Evolutionary conservation across 2,888 invertebrate species (phyloP).

Genomic region (Yponomeuta cagnagella): DNA sequence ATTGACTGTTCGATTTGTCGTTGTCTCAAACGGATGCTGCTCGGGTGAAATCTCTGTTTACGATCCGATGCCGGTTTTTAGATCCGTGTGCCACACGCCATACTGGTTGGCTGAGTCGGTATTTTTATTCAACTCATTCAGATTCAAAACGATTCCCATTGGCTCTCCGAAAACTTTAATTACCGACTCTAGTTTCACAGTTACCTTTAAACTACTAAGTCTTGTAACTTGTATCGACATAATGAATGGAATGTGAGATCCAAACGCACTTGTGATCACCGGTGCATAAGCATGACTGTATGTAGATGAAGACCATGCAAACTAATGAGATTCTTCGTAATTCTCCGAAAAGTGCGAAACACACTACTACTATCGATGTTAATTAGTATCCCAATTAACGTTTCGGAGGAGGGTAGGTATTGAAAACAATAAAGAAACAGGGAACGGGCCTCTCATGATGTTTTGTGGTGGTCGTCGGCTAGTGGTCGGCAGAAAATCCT

Average conservation of each 20-base stretch:
- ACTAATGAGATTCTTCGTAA: neutral
- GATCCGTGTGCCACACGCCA: conserved; percentile 16
- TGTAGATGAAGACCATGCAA: neutral
- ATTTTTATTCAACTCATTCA: conserved; percentile 8
- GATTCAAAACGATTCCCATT: neutral
- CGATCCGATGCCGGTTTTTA: conserved; percentile 26
- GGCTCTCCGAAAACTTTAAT: neutral
- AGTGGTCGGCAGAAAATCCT: too few species aligned
- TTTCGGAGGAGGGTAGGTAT: neutral
- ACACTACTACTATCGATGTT: neutral
- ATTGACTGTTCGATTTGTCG: neutral
- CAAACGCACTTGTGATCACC: neutral
- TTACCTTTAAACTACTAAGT: too few species aligned
- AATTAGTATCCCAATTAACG: neutral
- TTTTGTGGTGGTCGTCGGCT: neutral
- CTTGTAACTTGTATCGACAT: too few species aligned
- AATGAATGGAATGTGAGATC: neutral
- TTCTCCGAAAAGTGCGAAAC: too few species aligned
- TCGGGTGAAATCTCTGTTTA: conserved; percentile 42
- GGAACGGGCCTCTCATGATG: neutral
- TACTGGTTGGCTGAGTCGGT: neutral
- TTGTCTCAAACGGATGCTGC: conserved; percentile 35
- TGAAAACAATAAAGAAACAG: neutral
- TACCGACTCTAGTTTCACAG: too few species aligned
- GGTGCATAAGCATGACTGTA: neutral